These are phyloP conservation scores for Campodea augens DNA, from an alignment of 1,140 invertebrate species.

Conservation along the genomic window DNA sequence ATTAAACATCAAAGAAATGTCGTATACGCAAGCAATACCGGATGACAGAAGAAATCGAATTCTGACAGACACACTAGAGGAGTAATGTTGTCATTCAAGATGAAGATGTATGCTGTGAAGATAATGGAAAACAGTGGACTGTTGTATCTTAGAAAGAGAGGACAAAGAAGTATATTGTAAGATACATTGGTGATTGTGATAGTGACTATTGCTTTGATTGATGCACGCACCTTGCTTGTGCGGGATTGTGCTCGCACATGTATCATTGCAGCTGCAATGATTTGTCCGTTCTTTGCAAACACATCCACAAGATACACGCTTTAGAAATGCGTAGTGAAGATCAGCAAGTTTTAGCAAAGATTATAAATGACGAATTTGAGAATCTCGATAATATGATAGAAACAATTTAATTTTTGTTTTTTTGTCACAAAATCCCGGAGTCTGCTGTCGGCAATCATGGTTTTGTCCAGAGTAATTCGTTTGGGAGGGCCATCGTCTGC, in stretches of 20 bases:
- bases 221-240: not conserved
- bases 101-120: not conserved
- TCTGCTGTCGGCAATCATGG: no score
- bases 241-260: not conserved
- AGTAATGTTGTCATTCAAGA: not conserved
- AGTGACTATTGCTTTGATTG: not conserved
- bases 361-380: not conserved
- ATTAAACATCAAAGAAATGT: not conserved
- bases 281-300: no score
- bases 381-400: no score
- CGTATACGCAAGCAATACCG: not conserved
- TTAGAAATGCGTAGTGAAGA: no score
- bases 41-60: not conserved
- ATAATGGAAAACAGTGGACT: not conserved
- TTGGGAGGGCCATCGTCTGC: no score
- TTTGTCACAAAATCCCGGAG: no score
- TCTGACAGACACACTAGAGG: not conserved
- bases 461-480: no score
- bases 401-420: no score
- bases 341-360: not conserved
- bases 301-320: no score
- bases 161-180: no score
- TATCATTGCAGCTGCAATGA: not conserved
- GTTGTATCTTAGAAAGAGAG: not conserved
- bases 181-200: not conserved